phyloP scores from a whole-genome alignment of 2,113 vertebrate genomes.

The Dasypus novemcinctus region DNA sequence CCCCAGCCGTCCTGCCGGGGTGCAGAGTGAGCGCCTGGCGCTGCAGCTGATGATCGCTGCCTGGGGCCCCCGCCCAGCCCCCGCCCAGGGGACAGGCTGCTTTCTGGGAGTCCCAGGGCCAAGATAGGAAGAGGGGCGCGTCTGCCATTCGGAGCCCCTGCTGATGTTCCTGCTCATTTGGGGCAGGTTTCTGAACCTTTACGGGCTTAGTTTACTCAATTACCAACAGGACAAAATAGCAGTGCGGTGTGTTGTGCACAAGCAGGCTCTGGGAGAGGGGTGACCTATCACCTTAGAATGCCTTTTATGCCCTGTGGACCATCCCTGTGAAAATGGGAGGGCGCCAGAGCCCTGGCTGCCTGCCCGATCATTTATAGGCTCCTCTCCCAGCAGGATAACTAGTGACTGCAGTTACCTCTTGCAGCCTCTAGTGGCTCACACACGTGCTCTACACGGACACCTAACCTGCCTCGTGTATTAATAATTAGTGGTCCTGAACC shows the following conservation, averaged over 20 bases:
- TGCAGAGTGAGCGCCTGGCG: not conserved
- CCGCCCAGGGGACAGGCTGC: not conserved
- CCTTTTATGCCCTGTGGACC: rapidly evolving
- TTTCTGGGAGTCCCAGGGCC: not conserved
- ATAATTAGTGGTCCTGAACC: rapidly evolving
- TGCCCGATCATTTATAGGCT: not conserved
- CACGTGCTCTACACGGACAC: rapidly evolving
- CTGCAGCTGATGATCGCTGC: rapidly evolving
- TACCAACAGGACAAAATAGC: not conserved
- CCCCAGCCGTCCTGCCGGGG: too few species aligned
- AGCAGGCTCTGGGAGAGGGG: not conserved
- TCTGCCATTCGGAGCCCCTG: not conserved
- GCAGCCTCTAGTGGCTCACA: not conserved
- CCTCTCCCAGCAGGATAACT: too few species aligned
- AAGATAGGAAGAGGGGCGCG: not conserved
- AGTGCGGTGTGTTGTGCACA: rapidly evolving
- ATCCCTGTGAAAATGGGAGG: not conserved
- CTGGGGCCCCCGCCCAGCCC: not conserved
- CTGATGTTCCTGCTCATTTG: not conserved
- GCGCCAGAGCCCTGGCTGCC: rapidly evolving
- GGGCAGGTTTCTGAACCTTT: not conserved
- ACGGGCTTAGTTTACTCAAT: not conserved
- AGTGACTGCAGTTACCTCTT: not conserved
- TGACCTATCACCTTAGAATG: rapidly evolving
- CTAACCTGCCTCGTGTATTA: not conserved